These are phyloP conservation scores for Petrocephalus zakoni DNA, from an alignment of 2,113 vertebrate genomes.

Conservation along the genomic window DNA sequence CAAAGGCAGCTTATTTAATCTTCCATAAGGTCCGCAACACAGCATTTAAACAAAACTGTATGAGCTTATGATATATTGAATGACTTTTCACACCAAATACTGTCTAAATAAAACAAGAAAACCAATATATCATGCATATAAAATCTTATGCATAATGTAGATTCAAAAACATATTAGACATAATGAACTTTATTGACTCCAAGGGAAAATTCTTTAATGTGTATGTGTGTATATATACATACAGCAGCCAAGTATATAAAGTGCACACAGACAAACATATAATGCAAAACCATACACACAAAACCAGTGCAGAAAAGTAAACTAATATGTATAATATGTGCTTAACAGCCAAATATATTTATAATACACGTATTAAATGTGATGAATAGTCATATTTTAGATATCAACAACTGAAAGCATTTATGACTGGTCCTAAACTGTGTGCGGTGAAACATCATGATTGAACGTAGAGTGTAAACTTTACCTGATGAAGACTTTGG, in stretches of 20 bases:
- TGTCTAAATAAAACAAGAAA: neutral
- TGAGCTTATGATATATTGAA: neutral
- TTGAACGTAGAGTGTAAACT: neutral
- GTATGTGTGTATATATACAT: neutral
- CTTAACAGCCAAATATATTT: neutral
- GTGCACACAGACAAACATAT: neutral
- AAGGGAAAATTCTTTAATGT: neutral
- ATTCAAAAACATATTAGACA: neutral
- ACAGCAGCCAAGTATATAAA: neutral
- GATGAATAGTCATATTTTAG: neutral
- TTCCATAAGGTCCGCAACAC: neutral
- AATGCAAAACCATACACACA: neutral
- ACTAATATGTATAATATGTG: neutral
- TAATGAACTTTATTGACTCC: neutral
- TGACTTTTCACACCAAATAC: neutral
- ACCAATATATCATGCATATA: neutral
- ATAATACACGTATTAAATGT: neutral
- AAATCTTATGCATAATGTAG: neutral
- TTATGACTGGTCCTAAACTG: neutral
- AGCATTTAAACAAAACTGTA: neutral
- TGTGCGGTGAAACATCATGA: neutral
- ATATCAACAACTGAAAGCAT: neutral
- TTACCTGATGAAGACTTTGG: conserved; percentile 2
- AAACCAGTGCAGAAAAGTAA: neutral
- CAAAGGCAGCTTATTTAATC: neutral